Evolutionary conservation across 2,113 vertebrate genomes (phyloP).

Genomic region (Dicrurus megarhynchus): DNA sequence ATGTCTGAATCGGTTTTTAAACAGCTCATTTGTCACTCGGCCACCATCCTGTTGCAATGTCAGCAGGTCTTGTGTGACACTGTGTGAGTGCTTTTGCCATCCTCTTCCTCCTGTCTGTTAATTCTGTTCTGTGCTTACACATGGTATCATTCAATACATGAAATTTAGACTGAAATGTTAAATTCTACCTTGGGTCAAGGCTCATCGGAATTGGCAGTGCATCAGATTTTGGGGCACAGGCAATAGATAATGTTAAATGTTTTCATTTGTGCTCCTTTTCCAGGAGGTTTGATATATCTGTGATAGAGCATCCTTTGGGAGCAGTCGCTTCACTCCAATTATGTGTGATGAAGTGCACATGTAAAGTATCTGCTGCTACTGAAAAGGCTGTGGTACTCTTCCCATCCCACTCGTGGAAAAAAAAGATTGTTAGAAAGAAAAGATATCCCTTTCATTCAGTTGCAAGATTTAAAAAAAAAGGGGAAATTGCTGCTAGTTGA

Average conservation of each 20-base stretch:
- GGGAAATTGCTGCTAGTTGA: background rate
- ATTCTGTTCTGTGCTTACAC: background rate
- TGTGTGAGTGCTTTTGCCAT: background rate
- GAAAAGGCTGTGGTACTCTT: background rate
- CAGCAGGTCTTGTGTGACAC: background rate
- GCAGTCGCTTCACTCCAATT: background rate
- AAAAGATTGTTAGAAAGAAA: background rate
- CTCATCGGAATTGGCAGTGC: background rate
- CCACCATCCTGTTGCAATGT: background rate
- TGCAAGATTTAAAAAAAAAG: background rate
- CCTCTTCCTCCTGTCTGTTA: background rate
- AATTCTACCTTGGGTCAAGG: background rate
- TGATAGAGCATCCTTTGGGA: background rate
- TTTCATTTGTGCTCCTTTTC: slow-evolving; percentile 4
- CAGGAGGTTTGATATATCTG: slow-evolving; percentile 9
- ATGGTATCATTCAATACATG: rapidly evolving
- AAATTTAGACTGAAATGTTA: background rate
- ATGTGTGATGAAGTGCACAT: background rate
- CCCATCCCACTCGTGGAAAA: background rate
- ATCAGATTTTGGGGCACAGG: background rate
- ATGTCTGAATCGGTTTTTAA: background rate
- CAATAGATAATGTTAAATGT: background rate
- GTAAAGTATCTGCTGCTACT: background rate
- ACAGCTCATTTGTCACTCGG: background rate
- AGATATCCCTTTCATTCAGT: background rate